These are phyloP conservation scores for Mantis religiosa DNA, from an alignment of 2,888 invertebrate species.

Conservation along the genomic window DNA sequence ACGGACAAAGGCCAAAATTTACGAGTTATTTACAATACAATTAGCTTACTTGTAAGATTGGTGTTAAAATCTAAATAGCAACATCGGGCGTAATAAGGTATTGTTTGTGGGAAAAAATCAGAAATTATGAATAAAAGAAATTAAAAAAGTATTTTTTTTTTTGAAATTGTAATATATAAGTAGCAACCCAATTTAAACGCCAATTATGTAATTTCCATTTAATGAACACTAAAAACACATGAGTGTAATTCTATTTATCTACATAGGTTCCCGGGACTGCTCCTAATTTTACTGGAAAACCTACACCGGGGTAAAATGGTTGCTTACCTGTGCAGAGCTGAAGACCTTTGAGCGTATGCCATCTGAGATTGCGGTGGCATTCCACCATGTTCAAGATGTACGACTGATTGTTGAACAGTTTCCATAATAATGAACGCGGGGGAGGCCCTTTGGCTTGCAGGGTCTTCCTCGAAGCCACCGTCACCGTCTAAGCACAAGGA, in stretches of 20 bases:
- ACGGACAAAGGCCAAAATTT: constrained; percentile 7
- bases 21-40: background rate
- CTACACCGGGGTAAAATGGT: too few species aligned
- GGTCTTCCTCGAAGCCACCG: constrained; percentile 3
- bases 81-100: too few species aligned
- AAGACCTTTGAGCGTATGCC: constrained; percentile 37
- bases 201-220: too few species aligned
- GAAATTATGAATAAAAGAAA: too few species aligned
- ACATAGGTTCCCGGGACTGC: too few species aligned
- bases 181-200: too few species aligned
- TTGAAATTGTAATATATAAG: too few species aligned
- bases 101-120: too few species aligned
- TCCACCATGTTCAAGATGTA: constrained; percentile 35
- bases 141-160: too few species aligned
- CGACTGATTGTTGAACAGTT: constrained; percentile 30
- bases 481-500: constrained; percentile 11
- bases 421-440: constrained; percentile 26
- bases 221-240: too few species aligned
- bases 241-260: too few species aligned
- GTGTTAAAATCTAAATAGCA: background rate
- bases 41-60: background rate
- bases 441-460: constrained; percentile 16
- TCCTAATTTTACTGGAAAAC: too few species aligned
- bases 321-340: constrained; percentile 37
- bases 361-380: constrained; percentile 40